Evolutionary conservation across 2,888 invertebrate species (phyloP), one percentile per base, ranked within the genome.

Genomic region (Spicauda simplicius): DNA sequence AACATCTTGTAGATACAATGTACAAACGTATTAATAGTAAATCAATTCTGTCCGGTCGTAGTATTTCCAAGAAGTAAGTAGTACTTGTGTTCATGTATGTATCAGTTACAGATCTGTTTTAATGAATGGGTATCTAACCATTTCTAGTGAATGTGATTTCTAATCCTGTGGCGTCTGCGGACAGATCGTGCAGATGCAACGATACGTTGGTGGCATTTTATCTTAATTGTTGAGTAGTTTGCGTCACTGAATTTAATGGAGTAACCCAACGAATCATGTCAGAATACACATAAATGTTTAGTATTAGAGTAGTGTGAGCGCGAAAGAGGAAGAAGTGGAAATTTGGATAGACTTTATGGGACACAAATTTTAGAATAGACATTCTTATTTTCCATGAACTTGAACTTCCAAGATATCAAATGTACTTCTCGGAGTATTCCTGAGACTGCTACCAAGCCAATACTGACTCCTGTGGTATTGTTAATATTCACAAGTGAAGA

Each of bases 191-290:
- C 65, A 59, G 54, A 65, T 65, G 53, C 50, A 45, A 58, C 16
- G 64, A 58, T 53, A 58, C 57, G 53, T 58, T 58, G 58, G 58
- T 58, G 58, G 58, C 52, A 53, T 25, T 58, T 65, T 65, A 65
- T 65, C 65, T 65, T 59, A 65, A 64, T 64, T 58, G 64, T 64
- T 18, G 16, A 64, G 41, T 58, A 41, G 58, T 37, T 64, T 64
- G 52, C 64, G 19, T 58, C 57, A 58, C 41, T 20, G 59, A 48
- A 16, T 48, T 33, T 10, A 16, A 53, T 20, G 45, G 25, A 54
- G 58, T 48, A 16, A 16, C 16, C 11, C 30, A 18, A 30, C 41
- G 19, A 45, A 54, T 59, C 45, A 41, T 59, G 53, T 59, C 30
- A 53, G 52, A 41, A 41, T 33, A 6, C 33, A 33, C 33, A 33